Evolutionary conservation across 2,888 invertebrate genomes (phyloP).

Genomic region (Temnothorax rugatulus): DNA sequence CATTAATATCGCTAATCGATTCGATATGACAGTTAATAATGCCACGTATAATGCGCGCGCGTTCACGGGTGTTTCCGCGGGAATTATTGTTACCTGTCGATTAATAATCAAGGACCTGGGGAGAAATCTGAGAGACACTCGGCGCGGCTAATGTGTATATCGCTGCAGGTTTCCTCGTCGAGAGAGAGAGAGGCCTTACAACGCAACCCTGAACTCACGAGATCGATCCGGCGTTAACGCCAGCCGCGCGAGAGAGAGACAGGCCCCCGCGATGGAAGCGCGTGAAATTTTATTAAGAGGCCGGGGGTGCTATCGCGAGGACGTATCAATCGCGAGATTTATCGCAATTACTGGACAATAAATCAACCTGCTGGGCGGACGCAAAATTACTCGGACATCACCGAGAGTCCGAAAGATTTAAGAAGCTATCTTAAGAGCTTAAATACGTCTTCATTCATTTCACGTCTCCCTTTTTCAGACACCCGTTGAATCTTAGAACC

Average conservation of each 20-base stretch:
- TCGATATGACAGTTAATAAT: constrained; percentile 38
- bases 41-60: constrained; percentile 15
- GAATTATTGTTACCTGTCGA: constrained; percentile 12
- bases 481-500: not conserved
- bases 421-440: not conserved
- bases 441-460: not conserved
- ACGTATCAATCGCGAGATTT: constrained; percentile 13
- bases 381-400: constrained; percentile 5
- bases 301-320: not conserved
- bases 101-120: not conserved
- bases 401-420: not conserved
- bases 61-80: not conserved
- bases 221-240: constrained; percentile 70
- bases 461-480: not conserved
- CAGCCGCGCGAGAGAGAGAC: constrained; percentile 29
- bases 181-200: constrained; percentile 67
- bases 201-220: constrained; percentile 72
- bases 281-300: constrained; percentile 32
- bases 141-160: constrained; percentile 17
- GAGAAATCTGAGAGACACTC: constrained; percentile 19
- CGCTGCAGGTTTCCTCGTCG: constrained; percentile 61
- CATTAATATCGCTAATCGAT: constrained; percentile 53
- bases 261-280: constrained; percentile 11
- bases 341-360: constrained; percentile 7
- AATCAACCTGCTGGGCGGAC: constrained; percentile 10